Percentiles rank a stretch among this genome's conserved stretches.
phyloP scores from a whole-genome alignment of 2,888 invertebrate genomes.

The Heliconius charithonia region DNA sequence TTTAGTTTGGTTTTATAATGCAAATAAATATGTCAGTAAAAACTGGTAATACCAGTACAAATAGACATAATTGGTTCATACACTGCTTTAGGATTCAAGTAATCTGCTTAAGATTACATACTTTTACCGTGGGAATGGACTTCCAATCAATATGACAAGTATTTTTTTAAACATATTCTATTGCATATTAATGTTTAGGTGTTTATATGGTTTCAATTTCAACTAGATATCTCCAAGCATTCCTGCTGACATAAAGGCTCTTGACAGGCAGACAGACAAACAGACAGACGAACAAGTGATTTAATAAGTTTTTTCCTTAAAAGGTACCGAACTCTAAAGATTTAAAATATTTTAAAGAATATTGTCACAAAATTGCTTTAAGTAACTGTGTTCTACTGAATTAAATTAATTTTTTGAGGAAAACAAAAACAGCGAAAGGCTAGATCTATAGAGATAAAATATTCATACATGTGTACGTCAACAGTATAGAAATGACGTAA shows the following conservation, averaged over 20 bases:
- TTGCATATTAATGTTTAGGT: not conserved
- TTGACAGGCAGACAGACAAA: too few species aligned
- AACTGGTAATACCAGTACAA: conserved; percentile 40
- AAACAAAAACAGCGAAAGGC: not conserved
- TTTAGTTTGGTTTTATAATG: not conserved
- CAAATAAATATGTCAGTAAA: conserved; percentile 24
- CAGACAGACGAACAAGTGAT: too few species aligned
- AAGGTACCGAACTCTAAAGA: too few species aligned
- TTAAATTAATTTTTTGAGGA: too few species aligned
- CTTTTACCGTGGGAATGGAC: conserved; percentile 32
- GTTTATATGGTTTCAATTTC: not conserved
- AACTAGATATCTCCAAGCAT: too few species aligned
- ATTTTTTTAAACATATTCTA: not conserved
- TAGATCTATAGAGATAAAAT: not conserved
- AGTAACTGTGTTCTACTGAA: too few species aligned
- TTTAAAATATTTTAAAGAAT: too few species aligned
- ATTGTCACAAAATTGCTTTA: too few species aligned
- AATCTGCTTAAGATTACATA: conserved; percentile 1
- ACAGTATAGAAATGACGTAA: not conserved
- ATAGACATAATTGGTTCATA: conserved; percentile 30
- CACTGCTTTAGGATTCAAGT: conserved; percentile 25
- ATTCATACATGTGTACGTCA: not conserved
- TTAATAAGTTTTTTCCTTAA: too few species aligned
- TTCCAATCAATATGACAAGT: not conserved
- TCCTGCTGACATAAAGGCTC: too few species aligned